These are phyloP conservation scores for Chloropsis hardwickii DNA, from an alignment of 2,113 vertebrate species.

Conservation along the genomic window DNA sequence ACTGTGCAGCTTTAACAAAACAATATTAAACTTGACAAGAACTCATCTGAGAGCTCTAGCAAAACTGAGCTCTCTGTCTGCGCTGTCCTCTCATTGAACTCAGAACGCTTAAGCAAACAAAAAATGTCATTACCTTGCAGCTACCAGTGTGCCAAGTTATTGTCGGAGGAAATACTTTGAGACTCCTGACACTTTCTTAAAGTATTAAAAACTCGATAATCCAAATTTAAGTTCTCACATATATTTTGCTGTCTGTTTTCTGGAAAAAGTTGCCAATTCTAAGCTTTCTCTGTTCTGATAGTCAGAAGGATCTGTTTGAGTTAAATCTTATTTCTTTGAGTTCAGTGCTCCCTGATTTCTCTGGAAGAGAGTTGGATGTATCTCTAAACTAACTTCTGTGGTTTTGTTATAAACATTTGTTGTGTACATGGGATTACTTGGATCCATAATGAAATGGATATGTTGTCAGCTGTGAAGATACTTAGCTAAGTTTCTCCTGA, in stretches of 20 bases:
- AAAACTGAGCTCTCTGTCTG: not conserved
- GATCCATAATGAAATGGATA: not conserved
- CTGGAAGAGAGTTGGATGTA: not conserved
- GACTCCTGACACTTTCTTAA: not conserved
- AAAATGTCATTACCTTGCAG: constrained; percentile 26
- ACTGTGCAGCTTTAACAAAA: constrained; percentile 15
- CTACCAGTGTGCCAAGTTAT: not conserved
- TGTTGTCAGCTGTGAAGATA: not conserved
- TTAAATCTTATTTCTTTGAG: not conserved
- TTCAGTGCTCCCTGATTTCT: not conserved
- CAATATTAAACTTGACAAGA: constrained; percentile 52
- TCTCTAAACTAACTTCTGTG: not conserved
- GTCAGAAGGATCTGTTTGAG: not conserved
- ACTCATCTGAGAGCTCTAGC: not conserved
- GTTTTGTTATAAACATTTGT: not conserved
- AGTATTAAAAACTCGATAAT: not conserved
- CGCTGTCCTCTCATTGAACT: constrained; percentile 58
- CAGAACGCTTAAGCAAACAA: constrained; percentile 43
- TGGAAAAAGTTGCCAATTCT: not conserved
- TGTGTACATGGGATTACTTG: not conserved
- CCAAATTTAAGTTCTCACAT: not conserved
- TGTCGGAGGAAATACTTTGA: constrained; percentile 3
- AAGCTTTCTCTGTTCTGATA: not conserved
- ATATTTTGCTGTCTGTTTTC: not conserved
- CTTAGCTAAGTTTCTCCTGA: not conserved